Conservation (phyloP, 1,140 invertebrate genomes). For the Lamellibrachia luymesi region DNA sequence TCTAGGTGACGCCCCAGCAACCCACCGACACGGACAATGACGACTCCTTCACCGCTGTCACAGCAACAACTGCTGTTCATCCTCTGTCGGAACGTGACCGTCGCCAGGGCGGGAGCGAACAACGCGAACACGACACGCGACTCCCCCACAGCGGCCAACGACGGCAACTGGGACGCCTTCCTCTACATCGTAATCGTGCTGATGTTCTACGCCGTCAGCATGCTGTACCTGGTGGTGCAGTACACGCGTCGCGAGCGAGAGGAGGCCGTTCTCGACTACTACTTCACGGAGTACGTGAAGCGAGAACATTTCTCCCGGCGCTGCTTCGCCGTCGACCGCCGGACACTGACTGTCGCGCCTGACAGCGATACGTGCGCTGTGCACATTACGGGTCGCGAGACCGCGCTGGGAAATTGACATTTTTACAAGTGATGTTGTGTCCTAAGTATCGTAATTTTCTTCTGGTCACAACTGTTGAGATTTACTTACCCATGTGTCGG, state of each 20-base stretch:
- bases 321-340: background rate
- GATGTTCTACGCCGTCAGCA: constrained; percentile 53
- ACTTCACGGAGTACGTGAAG: constrained; percentile 50
- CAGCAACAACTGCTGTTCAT: background rate
- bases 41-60: background rate
- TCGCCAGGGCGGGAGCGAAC: background rate
- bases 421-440: background rate
- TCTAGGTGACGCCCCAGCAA: background rate
- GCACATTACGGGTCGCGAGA: background rate
- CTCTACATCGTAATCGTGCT: constrained; percentile 56
- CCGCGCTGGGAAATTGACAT: background rate
- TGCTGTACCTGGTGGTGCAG: constrained; percentile 55
- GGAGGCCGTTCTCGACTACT: constrained; percentile 46
- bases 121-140: background rate
- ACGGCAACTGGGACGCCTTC: constrained; percentile 38
- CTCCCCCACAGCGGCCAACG: constrained; percentile 16
- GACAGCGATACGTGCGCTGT: background rate
- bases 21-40: background rate
- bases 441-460: too few species aligned
- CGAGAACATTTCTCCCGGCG: constrained; percentile 38
- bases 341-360: background rate
- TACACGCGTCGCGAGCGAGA: constrained; percentile 50
- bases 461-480: too few species aligned
- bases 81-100: background rate
- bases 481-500: too few species aligned